These are phyloP conservation scores for Cryptoblepharus egeriae DNA, from an alignment of 2,797 vertebrate genomes.

Conservation along the genomic window DNA sequence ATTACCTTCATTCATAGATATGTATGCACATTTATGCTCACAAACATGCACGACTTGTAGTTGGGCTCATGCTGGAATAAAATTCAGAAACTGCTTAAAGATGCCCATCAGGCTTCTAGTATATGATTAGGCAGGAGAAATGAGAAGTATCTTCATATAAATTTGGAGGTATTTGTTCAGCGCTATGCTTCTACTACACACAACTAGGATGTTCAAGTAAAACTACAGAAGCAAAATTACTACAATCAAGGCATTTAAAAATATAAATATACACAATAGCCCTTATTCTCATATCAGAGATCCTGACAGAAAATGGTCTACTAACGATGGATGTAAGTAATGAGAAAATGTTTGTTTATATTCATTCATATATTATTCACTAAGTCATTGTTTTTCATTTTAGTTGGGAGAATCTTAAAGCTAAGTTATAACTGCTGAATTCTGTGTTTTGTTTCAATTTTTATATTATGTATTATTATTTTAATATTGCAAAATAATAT, in stretches of 20 bases:
- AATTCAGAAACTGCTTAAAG: slow-evolving; percentile 46
- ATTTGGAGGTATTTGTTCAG: not conserved
- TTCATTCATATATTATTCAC: too few species aligned
- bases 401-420: not conserved
- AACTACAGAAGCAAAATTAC: not conserved
- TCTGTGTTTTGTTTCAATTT: too few species aligned
- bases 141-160: not conserved
- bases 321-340: not conserved
- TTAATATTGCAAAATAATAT: too few species aligned
- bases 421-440: too few species aligned
- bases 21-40: not conserved
- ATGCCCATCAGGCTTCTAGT: not conserved
- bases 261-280: not conserved
- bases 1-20: slow-evolving; percentile 62
- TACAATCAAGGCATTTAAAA: not conserved
- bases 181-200: not conserved
- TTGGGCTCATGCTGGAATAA: slow-evolving; percentile 23
- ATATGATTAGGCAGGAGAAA: slow-evolving; percentile 31
- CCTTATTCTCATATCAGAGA: not conserved
- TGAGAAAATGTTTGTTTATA: not conserved
- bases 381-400: not conserved
- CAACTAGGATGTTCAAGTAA: not conserved
- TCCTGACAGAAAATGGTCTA: not conserved
- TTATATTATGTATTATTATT: too few species aligned
- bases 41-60: slow-evolving; percentile 43